Conservation (phyloP, 2,888 invertebrate species). For the Calameuta pallipes region DNA sequence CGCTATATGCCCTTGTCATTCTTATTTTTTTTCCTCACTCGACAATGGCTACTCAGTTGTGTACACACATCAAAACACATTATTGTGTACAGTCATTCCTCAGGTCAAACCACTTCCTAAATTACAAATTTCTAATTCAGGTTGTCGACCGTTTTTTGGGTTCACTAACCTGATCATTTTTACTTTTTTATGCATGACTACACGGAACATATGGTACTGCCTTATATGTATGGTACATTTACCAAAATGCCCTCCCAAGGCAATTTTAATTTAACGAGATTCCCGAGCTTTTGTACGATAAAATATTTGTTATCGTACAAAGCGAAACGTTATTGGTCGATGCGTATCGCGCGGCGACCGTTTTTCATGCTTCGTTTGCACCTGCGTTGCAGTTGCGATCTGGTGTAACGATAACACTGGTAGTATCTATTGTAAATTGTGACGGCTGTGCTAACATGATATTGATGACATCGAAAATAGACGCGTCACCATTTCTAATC, state of each 20-base stretch:
- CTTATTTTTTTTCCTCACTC: background rate
- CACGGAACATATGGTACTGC: background rate
- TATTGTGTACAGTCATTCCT: background rate
- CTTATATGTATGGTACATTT: background rate
- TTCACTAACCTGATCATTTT: background rate
- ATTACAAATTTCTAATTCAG: background rate
- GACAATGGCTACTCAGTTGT: background rate
- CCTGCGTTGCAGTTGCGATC: background rate
- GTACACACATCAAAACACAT: background rate
- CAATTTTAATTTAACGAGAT: background rate
- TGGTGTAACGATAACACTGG: background rate
- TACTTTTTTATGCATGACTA: background rate
- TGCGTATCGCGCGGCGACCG: background rate
- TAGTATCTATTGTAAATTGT: background rate
- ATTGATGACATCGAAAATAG: background rate
- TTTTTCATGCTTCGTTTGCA: background rate
- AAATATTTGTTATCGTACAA: background rate
- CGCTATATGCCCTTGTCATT: background rate
- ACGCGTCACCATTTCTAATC: background rate
- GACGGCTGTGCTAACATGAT: background rate
- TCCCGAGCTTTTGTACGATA: background rate
- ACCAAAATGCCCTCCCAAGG: background rate
- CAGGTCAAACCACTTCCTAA: background rate
- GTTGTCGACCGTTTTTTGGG: background rate
- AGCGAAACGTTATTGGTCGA: background rate